These are phyloP conservation scores for Saguinus imperator DNA, from an alignment of 2,113 vertebrate genomes.

Conservation along the genomic window DNA sequence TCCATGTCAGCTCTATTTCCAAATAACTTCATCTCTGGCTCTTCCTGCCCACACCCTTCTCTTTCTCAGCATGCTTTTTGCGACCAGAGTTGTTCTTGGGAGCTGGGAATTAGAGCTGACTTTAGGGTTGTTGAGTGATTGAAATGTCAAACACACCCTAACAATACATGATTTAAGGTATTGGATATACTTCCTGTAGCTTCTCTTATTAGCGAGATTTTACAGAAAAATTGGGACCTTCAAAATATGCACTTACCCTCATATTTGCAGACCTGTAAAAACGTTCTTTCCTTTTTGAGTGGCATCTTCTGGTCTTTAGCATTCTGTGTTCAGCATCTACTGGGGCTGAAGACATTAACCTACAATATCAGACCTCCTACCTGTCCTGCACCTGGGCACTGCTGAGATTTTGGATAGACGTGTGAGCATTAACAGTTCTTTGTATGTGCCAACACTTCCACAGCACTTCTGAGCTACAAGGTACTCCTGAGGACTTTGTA, in stretches of 20 bases:
- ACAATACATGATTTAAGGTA: background rate
- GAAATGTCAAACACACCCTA: background rate
- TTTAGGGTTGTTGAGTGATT: background rate
- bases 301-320: background rate
- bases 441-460: background rate
- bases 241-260: background rate
- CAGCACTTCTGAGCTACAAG: background rate
- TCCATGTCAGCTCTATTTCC: background rate
- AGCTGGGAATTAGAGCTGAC: background rate
- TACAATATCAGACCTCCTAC: background rate
- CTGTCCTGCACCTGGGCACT: fast-evolving
- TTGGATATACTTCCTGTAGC: no score
- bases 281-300: background rate
- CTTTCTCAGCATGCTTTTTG: background rate
- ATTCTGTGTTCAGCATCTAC: background rate
- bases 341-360: background rate
- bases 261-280: background rate
- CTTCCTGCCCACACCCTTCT: background rate
- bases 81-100: background rate
- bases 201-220: background rate
- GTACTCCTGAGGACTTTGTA: background rate
- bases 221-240: background rate
- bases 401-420: background rate
- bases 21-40: background rate
- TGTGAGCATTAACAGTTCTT: background rate